A percentile compares a stretch with the other conserved stretches of the same genome.
phyloP scores from a whole-genome alignment of 2,797 vertebrate species.

The Hapalemur alaotrensis region DNA sequence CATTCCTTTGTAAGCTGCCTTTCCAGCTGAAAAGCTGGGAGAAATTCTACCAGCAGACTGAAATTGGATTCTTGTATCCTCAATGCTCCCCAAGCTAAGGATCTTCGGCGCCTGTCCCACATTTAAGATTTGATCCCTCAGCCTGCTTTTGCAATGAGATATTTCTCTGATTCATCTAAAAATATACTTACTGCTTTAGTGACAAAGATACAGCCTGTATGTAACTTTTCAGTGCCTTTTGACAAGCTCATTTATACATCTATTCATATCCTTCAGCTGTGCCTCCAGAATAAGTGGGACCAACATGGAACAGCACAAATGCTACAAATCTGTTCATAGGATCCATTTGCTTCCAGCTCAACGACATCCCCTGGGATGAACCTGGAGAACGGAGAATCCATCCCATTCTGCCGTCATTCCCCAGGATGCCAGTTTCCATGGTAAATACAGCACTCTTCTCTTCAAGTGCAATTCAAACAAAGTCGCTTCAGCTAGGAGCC shows the following conservation, averaged over 20 bases:
- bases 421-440: not conserved
- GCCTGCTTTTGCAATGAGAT: not conserved
- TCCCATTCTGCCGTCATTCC: not conserved
- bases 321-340: too few relatives aligned
- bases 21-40: not conserved
- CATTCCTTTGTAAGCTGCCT: not conserved
- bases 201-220: not conserved
- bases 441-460: not conserved
- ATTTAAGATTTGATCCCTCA: not conserved
- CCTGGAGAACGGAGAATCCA: not conserved
- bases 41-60: not conserved
- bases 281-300: not conserved
- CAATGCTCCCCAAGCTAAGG: not conserved
- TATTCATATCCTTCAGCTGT: not conserved
- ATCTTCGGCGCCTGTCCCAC: not conserved
- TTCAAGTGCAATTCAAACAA: not conserved
- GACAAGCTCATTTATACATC: not conserved
- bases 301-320: not conserved
- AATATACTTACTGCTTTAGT: not conserved
- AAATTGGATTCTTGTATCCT: not conserved
- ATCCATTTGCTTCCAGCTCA: not conserved
- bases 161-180: not conserved
- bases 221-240: not conserved
- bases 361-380: not conserved
- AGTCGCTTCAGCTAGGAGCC: not conserved